Evolutionary conservation across 2,888 invertebrate species (phyloP).

Genomic region (Drosophila rellima): DNA sequence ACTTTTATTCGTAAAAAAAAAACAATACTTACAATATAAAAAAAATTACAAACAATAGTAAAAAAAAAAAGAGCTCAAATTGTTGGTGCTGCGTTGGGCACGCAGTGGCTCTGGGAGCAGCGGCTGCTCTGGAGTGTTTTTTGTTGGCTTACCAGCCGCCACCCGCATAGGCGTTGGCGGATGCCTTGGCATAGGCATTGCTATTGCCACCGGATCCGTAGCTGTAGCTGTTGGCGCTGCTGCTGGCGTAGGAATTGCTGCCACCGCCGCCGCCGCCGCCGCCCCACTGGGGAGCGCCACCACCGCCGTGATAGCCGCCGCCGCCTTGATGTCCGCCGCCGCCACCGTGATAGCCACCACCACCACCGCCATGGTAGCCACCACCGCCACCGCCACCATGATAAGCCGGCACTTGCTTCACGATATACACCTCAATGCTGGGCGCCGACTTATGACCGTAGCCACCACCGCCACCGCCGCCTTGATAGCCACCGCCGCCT

Average conservation of each 20-base stretch:
- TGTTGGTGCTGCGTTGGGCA: no score
- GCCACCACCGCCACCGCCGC: slow-evolving; percentile 34
- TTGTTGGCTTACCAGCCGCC: slow-evolving; percentile 49
- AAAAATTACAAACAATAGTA: slow-evolving; percentile 1
- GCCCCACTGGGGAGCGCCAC: slow-evolving; percentile 18
- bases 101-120: no score
- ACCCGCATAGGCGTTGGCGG: slow-evolving; percentile 61
- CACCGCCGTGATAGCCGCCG: slow-evolving; percentile 37
- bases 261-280: slow-evolving; percentile 43
- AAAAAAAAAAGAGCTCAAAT: neutral
- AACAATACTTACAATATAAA: neutral
- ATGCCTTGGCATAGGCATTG: slow-evolving; percentile 67
- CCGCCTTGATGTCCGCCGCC: slow-evolving; percentile 25
- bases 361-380: slow-evolving; percentile 27
- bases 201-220: slow-evolving; percentile 46
- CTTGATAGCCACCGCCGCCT: slow-evolving; percentile 35
- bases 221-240: slow-evolving; percentile 65
- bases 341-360: slow-evolving; percentile 20
- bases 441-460: slow-evolving; percentile 27
- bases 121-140: no score
- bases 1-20: slow-evolving; percentile 29
- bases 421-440: slow-evolving; percentile 39
- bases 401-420: slow-evolving; percentile 30
- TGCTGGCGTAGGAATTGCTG: slow-evolving; percentile 60
- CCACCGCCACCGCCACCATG: slow-evolving; percentile 29